These are phyloP conservation scores for Macaria notata DNA, from an alignment of 2,888 invertebrate genomes.

Conservation along the genomic window DNA sequence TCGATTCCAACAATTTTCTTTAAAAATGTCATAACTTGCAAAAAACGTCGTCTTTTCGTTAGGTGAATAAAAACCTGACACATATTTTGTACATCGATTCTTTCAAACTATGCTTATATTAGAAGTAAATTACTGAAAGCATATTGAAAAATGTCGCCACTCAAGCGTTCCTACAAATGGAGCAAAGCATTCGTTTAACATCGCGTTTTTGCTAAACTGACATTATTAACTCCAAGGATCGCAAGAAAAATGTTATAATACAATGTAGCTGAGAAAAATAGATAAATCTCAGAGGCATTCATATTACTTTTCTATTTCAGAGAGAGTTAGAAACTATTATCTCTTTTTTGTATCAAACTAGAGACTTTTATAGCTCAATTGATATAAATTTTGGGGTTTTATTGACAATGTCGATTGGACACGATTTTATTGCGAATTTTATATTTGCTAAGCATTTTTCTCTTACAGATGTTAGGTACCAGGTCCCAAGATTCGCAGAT, in stretches of 20 bases:
- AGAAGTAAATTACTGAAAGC: no score
- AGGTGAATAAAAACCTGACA: no score
- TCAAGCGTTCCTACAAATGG: no score
- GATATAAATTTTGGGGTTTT: conserved; percentile 10
- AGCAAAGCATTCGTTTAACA: not conserved
- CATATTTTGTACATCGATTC: no score
- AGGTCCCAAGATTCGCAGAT: no score
- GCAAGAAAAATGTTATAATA: not conserved
- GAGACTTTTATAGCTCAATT: conserved; percentile 6
- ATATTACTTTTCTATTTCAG: not conserved
- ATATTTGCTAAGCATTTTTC: conserved; percentile 14
- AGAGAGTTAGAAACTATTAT: not conserved
- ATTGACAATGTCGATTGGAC: conserved; percentile 12
- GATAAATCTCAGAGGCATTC: not conserved
- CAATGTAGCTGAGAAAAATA: not conserved
- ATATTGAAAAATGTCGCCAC: no score
- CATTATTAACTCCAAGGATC: no score
- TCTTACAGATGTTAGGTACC: not conserved
- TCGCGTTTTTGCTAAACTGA: conserved; percentile 1
- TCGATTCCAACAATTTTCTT: no score
- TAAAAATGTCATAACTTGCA: no score
- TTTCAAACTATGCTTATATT: no score
- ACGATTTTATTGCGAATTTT: conserved; percentile 16
- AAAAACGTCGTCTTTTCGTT: no score
- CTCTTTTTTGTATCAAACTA: not conserved